A percentile compares a stretch with the other conserved stretches of the same genome.
Evolutionary conservation across 2,797 vertebrate species (phyloP).

Genomic region (Poecilia picta): DNA sequence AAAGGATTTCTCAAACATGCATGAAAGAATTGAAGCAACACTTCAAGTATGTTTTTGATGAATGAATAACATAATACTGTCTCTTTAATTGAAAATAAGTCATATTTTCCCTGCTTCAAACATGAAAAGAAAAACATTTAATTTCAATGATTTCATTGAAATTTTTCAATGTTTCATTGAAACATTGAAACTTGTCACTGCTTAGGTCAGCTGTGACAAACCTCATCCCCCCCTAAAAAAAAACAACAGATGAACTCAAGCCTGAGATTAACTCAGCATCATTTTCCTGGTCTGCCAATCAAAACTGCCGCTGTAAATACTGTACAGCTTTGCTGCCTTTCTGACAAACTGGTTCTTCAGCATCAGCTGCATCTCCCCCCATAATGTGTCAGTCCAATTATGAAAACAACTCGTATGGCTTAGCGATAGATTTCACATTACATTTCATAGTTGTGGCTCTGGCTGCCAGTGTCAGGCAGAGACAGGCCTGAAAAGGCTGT

Average conservation of each 20-base stretch:
- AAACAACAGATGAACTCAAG: conserved; percentile 18
- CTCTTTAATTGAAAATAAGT: neutral
- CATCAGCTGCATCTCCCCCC: conserved; percentile 47
- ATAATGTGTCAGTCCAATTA: conserved; percentile 61
- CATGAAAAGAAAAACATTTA: conserved; percentile 11
- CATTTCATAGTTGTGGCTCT: conserved; percentile 65
- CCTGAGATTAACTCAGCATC: conserved; percentile 35
- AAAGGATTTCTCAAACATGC: no score
- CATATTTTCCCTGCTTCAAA: conserved; percentile 19
- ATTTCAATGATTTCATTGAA: conserved; percentile 36
- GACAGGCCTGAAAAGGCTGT: conserved; percentile 28
- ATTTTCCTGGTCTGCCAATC: conserved; percentile 14
- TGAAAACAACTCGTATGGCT: conserved; percentile 66
- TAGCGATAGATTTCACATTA: conserved; percentile 70
- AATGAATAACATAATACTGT: no score
- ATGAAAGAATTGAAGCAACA: no score
- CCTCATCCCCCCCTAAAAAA: neutral
- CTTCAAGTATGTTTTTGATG: no score
- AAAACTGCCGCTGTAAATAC: conserved; percentile 16
- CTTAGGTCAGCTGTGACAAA: conserved; percentile 25
- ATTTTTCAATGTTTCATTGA: no score
- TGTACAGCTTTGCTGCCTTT: conserved; percentile 11
- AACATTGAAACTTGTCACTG: neutral
- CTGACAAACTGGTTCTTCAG: conserved; percentile 50
- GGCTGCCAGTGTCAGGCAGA: conserved; percentile 41